Base-by-base conservation (phyloP, 1,140 invertebrate species). In the Aphis gossypii region DNA sequence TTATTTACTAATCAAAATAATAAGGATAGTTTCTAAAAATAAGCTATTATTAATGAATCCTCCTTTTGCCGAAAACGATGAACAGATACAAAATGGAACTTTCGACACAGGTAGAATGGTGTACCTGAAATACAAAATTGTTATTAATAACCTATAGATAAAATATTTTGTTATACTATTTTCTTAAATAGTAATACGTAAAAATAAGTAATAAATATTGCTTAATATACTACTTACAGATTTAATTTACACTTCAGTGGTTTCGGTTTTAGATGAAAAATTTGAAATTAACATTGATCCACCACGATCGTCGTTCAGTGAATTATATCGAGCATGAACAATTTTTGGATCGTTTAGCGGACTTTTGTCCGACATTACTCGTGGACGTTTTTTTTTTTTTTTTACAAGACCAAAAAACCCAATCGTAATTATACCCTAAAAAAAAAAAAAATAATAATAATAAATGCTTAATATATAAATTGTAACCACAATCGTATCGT, bases 361-460 rank as follows among this genome's bases (percentile, higher is more conserved):
- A 41, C 82, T 56, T 30, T 93, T 93, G 76, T 93, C 92, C 38
- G 92, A 93, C 14, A 44, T 93, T 23, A 25, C 86, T 25, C 51
- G 20, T 0, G 92, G 92, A 30, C 82, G 92, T 93, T 93, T 93
- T 93, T 93, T 93, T 93, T 93, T 93, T 93, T 93, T 93, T 23
- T 44, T 93, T 21, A 54, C 1, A 93, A 93, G 3, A 30, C 92
- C 92, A 93, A 93, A 93, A 93, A 93, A 93, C 46, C 48, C 82
- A 54, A 93, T 46, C 20, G 92, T 41, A 41, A 93, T 44, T 0
- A 86, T 6, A 9, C 76, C 92, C 92, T 93, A 56, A 56, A 93
- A 93, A 44, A 51, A 1, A 68, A 68, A 44, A 20, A 68, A 35
- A 21, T 35, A 35, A 35, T 35, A n/a, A 44, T 30, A 44, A 25